These are phyloP conservation scores for Vireo altiloquus DNA, from an alignment of 2,113 vertebrate species.

Conservation along the genomic window DNA sequence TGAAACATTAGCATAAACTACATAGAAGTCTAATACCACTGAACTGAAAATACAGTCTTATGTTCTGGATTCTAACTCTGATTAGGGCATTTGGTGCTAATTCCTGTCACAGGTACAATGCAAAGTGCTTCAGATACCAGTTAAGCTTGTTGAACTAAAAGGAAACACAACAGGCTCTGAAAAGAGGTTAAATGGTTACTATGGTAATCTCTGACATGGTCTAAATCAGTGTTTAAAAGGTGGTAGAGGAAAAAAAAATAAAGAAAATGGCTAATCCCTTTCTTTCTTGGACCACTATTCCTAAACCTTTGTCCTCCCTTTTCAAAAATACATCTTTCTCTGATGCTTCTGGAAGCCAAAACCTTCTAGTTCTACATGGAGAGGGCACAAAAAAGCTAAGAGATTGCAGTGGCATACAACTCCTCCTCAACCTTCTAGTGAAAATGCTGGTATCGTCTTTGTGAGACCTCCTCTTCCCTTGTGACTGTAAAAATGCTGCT, in stretches of 20 bases:
- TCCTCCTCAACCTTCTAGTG: background rate
- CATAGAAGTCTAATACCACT: background rate
- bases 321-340: background rate
- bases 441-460: background rate
- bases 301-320: background rate
- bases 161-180: slow-evolving; percentile 32
- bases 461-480: background rate
- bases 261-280: slow-evolving; percentile 9
- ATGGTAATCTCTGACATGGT: slow-evolving; percentile 45
- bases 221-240: slow-evolving; percentile 41
- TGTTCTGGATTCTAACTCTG: background rate
- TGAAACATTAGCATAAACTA: background rate
- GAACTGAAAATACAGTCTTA: background rate
- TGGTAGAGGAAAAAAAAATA: background rate
- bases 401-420: rapidly evolving
- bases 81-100: background rate
- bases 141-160: slow-evolving; percentile 40
- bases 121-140: slow-evolving; percentile 36
- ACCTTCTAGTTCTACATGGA: background rate
- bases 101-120: background rate
- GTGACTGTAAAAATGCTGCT: background rate
- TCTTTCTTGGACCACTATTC: background rate
- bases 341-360: background rate
- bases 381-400: background rate
- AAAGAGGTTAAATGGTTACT: slow-evolving; percentile 60